A percentile compares a stretch with the other conserved stretches of the same genome.
These are phyloP conservation scores for Aegotheles bennettii DNA, from an alignment of 2,113 vertebrate genomes.

Conservation along the genomic window DNA sequence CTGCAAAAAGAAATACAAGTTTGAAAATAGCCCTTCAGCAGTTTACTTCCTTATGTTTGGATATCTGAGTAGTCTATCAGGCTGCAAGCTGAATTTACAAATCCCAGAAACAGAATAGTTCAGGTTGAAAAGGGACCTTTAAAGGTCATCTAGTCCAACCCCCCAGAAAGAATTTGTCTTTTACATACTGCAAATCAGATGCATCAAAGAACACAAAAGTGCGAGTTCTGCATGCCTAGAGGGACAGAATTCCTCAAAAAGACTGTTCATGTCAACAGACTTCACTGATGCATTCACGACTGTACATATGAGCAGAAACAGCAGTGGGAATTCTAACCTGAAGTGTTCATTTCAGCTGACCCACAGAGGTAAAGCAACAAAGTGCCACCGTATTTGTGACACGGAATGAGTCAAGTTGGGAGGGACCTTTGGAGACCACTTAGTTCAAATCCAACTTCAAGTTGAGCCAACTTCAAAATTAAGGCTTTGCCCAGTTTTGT, in stretches of 20 bases:
- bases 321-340: background rate
- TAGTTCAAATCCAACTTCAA: background rate
- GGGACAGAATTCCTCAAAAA: background rate
- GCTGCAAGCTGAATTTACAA: background rate
- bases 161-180: background rate
- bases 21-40: background rate
- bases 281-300: background rate
- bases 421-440: background rate
- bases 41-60: background rate
- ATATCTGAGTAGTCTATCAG: background rate
- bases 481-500: background rate
- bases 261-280: background rate
- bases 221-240: background rate
- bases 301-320: background rate
- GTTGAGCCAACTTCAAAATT: background rate
- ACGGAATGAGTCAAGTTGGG: background rate
- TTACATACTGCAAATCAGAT: background rate
- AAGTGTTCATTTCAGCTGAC: background rate
- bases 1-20: slow-evolving; percentile 59
- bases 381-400: background rate
- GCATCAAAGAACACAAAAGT: background rate
- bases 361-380: background rate
- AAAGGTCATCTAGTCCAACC: background rate
- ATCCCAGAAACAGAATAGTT: background rate
- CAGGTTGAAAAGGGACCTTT: background rate